Evolutionary conservation across 1,140 invertebrate genomes (phyloP), one percentile per base, ranked within the genome.

Genomic region (Trachelipus rathkii): DNA sequence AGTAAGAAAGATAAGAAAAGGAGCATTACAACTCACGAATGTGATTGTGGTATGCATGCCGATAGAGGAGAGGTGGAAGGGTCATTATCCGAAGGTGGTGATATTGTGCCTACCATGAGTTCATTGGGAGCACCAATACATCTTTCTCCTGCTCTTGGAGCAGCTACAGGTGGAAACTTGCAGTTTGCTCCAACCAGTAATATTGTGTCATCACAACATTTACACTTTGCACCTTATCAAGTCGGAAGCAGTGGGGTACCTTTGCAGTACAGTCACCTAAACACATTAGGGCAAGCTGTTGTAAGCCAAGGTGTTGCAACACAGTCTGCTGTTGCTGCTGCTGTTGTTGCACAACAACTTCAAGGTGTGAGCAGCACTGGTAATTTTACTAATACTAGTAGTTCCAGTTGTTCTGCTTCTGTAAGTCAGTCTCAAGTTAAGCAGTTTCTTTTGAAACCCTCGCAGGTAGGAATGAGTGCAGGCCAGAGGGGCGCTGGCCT

Each of bases 231-330:
- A 69, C 77, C 77, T 72, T 78, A 75, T 71, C 77, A 78, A 76
- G 77, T 78, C 44, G 77, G 77, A 44, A 78, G 60, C 43, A 74
- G 77, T 5, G 72, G 73, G 69, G 74, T 78, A 43, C 77, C 77
- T 75, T 44, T 78, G 67, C 77, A 75, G 69, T 78, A 78, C 75
- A 71, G 74, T 44, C 74, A 75, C 46, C 72, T 78, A 67, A 69
- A 70, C 60, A 46, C 74, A 15, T 43, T 76, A 23, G 77, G 77
- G 44, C 71, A 75, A 71, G 71, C 86, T 85, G 74, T 85, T 86
- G 66, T 76, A 11, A 70, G 68, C 23, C 68, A 66, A 68, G 43
- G 50, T 70, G 23, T 76, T 45, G 15, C 69, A 50, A 45, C 44
- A 70, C 43, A 68, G 67, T 24, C 68, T 13, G 68, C 68, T 23